Evolutionary conservation across 2,113 vertebrate species (phyloP), one percentile per base, ranked within the genome.

Genomic region (Mesembrinibis cayennensis): DNA sequence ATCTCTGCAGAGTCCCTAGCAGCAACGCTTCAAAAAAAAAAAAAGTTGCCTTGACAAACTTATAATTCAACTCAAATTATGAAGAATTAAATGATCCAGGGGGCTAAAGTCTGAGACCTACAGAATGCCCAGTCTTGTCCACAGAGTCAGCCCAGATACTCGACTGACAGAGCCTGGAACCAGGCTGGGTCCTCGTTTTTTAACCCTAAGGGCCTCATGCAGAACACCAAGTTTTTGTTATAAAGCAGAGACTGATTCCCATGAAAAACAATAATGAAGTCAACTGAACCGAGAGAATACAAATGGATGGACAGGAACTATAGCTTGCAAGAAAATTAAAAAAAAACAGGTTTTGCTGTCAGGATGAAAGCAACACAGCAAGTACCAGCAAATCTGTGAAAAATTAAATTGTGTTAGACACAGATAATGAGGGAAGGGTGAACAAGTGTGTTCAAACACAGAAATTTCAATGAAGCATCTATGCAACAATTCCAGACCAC

Each of bases 61-160:
- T 9, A 29, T 13, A 58, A 13, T 38, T 74, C 45, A 55, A 42
- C 18, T 40, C 23, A 30, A 65, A 81, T 40, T 6, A 26, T 13
- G 14, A 73, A 49, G 14, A 70, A 66, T 26, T 29, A 47, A 23
- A 19, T 30, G 25, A 53, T 23, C 17, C n/a, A 65, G 52, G 8
- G 19, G 26, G 20, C 5, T 62, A 34, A 74, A 82, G 22, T 17
- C 11, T 0, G 0, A 59, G 25, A 49, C 16, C 7, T 67, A 10
- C 66, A 78, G 52, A 59, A 32, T 3, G 10, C 29, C 3, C 30
- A 7, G 44, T 26, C 49, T 4, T 7, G 18, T 11, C 20, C 63
- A 14, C 4, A 40, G 11, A 21, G 13, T 19, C 59, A 78, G 81
- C 34, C 25, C 8, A 83, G 30, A 47, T 1, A 20, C 3, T 18